Conservation (phyloP, 2,113 vertebrate species). For the Oenanthe oenanthe region DNA sequence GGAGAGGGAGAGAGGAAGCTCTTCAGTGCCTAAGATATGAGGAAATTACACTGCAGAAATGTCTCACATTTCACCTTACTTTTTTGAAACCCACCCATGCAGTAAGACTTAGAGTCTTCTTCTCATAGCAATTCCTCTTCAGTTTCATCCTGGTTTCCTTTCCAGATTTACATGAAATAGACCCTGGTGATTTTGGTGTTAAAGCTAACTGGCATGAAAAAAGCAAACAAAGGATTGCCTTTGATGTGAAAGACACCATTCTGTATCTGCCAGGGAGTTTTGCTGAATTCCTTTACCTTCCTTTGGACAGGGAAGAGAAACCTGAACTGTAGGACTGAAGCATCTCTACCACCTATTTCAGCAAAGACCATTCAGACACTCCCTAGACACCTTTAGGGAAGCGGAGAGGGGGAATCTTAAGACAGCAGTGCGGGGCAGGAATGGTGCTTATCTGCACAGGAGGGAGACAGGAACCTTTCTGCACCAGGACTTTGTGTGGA, state of each 20-base stretch:
- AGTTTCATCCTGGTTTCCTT: constrained; percentile 32
- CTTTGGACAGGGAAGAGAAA: background rate
- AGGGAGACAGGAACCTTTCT: background rate
- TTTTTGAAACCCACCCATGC: background rate
- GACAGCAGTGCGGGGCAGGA: background rate
- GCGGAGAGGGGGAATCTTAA: no score
- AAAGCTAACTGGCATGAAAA: constrained; percentile 18
- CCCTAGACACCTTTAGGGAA: background rate
- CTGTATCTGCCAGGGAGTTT: background rate
- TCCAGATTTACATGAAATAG: constrained; percentile 14
- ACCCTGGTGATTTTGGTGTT: background rate
- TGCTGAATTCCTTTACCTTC: background rate
- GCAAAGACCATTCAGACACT: background rate
- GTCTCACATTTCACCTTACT: background rate
- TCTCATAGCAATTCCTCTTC: background rate
- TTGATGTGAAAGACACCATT: background rate
- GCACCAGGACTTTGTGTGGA: background rate
- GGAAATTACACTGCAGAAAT: background rate
- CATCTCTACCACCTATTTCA: background rate
- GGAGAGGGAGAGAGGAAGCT: background rate
- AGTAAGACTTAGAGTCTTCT: background rate
- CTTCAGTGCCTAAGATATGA: background rate
- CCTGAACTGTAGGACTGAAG: background rate
- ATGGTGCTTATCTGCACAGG: background rate
- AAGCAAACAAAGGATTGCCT: constrained; percentile 24